A percentile compares a stretch with the other conserved stretches of the same genome.
These are phyloP conservation scores for Danaus plexippus DNA, from an alignment of 1,140 invertebrate species.

Conservation along the genomic window DNA sequence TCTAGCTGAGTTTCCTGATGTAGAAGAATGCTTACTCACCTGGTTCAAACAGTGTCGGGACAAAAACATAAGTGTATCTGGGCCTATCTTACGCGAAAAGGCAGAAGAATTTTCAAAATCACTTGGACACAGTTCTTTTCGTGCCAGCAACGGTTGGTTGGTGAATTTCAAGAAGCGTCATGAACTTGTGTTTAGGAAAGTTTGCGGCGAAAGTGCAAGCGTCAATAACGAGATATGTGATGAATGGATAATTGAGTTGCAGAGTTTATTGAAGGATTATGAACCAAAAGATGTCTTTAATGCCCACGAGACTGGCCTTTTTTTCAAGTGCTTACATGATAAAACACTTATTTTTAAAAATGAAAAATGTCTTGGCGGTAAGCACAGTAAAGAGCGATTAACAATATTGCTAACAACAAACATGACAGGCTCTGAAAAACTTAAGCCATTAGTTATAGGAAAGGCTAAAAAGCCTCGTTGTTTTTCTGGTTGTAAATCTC, in stretches of 20 bases:
- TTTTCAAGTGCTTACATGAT: slow-evolving; percentile 24
- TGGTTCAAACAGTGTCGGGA: slow-evolving; percentile 14
- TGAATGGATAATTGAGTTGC: slow-evolving; percentile 21
- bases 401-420: slow-evolving; percentile 9
- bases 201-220: slow-evolving; percentile 19
- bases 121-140: slow-evolving; percentile 18
- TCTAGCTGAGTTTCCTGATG: slow-evolving; percentile 1
- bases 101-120: slow-evolving; percentile 16
- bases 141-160: slow-evolving; percentile 22
- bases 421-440: slow-evolving; percentile 4
- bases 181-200: slow-evolving; percentile 22
- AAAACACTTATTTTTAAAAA: slow-evolving; percentile 24
- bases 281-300: slow-evolving; percentile 23
- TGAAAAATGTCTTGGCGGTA: slow-evolving; percentile 21
- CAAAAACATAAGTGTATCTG: slow-evolving; percentile 11
- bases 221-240: slow-evolving; percentile 16
- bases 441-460: slow-evolving; percentile 5
- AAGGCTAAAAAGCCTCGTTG: slow-evolving; percentile 47
- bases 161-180: slow-evolving; percentile 13
- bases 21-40: slow-evolving; percentile 8
- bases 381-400: slow-evolving; percentile 16
- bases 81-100: slow-evolving; percentile 22
- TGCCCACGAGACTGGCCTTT: slow-evolving; percentile 21
- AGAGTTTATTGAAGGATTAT: slow-evolving; percentile 17
- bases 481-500: slow-evolving; percentile 49